Percentiles rank a stretch among this genome's conserved stretches.
Evolutionary conservation across 1,140 invertebrate species (phyloP).

Genomic region (Brachionus koreanus): DNA sequence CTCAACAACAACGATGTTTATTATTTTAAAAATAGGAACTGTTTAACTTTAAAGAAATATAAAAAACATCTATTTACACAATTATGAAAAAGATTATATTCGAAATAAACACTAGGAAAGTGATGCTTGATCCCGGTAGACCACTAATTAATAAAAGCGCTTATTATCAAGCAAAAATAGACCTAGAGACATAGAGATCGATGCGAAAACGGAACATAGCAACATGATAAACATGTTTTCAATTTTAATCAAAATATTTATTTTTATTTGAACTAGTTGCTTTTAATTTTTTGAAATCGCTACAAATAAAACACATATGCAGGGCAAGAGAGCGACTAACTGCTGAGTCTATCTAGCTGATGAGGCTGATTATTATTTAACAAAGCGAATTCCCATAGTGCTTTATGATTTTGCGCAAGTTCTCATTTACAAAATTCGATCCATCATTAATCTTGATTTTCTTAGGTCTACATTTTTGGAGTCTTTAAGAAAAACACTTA

Average conservation of each 20-base stretch:
- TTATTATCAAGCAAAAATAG: not conserved
- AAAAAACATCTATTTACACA: not conserved
- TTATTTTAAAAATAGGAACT: not conserved
- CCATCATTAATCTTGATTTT: slow-evolving; percentile 27
- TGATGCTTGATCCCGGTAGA: not conserved
- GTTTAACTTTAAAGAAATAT: not conserved
- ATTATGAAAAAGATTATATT: not conserved
- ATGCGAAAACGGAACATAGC: not conserved
- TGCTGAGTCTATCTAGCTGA: not conserved
- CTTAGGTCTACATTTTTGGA: not conserved
- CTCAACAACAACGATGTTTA: too few species aligned
- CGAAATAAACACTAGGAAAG: not conserved
- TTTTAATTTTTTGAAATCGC: not conserved
- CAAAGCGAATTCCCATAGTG: not conserved
- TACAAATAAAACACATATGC: slow-evolving; percentile 1
- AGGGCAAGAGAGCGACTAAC: not conserved
- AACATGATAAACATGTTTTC: slow-evolving; percentile 10
- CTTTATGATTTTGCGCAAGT: slow-evolving; percentile 1
- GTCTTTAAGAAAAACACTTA: not conserved
- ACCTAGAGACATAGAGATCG: not conserved
- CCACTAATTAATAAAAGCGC: not conserved
- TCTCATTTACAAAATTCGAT: not conserved
- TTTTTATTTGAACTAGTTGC: slow-evolving; percentile 8
- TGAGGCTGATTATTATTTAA: not conserved
- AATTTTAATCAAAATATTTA: slow-evolving; percentile 17